Percentiles rank a stretch among this genome's conserved stretches.
These are phyloP conservation scores for Gila orcuttii DNA, from an alignment of 2,113 vertebrate species.

Conservation along the genomic window DNA sequence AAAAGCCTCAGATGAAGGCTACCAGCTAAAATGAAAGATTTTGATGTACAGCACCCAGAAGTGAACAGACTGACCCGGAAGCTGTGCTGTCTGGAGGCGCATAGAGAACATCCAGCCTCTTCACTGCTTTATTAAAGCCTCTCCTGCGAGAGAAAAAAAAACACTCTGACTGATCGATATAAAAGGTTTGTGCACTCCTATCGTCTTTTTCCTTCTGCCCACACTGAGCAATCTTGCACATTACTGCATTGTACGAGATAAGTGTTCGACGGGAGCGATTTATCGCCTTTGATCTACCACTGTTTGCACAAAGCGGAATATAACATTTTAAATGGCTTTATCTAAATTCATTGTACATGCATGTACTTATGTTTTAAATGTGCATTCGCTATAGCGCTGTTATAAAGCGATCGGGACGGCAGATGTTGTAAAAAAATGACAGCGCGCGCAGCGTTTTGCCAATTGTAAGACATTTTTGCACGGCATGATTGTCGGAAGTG, in stretches of 20 bases:
- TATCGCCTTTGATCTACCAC: conserved; percentile 38
- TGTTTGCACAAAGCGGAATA: conserved; percentile 74
- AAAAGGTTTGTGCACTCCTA: conserved; percentile 74
- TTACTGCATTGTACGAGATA: neutral
- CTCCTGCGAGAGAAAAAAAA: conserved; percentile 66
- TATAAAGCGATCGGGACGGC: neutral
- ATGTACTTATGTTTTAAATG: conserved; percentile 5
- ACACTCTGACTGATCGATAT: conserved; percentile 69
- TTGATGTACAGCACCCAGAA: conserved; percentile 81
- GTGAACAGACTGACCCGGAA: conserved; percentile 92
- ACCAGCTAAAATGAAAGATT: neutral
- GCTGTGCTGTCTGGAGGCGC: conserved; percentile 80
- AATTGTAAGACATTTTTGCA: conserved; percentile 61
- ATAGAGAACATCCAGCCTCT: conserved; percentile 75
- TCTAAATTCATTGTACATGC: conserved; percentile 60
- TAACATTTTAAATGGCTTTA: conserved; percentile 57
- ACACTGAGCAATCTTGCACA: neutral
- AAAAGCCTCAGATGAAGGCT: neutral
- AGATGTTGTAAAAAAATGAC: neutral
- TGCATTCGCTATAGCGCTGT: neutral
- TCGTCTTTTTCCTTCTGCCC: conserved; percentile 25
- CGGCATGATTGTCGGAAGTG: conserved; percentile 84
- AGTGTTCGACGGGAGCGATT: conserved; percentile 23
- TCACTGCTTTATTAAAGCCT: conserved; percentile 72
- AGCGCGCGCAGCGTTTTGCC: neutral